Percentiles rank a stretch among this genome's conserved stretches.
phyloP scores from a whole-genome alignment of 2,888 invertebrate genomes.

The Belgica antarctica region DNA sequence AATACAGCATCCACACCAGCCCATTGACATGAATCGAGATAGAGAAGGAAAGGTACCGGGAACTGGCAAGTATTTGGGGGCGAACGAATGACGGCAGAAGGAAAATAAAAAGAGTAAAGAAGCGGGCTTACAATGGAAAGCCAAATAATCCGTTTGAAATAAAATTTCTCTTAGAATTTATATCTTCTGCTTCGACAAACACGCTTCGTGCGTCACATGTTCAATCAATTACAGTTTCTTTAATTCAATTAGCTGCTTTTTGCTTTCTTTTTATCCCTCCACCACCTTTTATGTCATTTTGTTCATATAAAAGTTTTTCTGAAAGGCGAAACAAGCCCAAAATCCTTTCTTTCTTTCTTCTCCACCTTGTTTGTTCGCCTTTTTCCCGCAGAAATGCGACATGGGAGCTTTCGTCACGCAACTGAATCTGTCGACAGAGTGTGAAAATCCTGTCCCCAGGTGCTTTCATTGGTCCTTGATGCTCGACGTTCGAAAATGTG shows the following conservation, averaged over 20 bases:
- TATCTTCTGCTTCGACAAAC: slow-evolving; percentile 23
- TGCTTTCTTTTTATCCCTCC: not conserved
- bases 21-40: not conserved
- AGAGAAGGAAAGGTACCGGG: too few species aligned
- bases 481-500: too few species aligned
- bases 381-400: too few species aligned
- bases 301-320: not conserved
- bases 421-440: not conserved
- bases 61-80: too few species aligned
- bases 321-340: not conserved
- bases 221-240: slow-evolving; percentile 40
- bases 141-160: slow-evolving; percentile 29
- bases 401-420: slow-evolving; percentile 6
- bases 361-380: too few species aligned
- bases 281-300: not conserved
- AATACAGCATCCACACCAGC: not conserved
- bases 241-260: slow-evolving; percentile 34
- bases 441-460: not conserved
- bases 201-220: slow-evolving; percentile 35
- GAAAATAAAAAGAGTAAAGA: not conserved
- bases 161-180: slow-evolving; percentile 36
- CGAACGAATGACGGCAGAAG: not conserved
- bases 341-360: not conserved
- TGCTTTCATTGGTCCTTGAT: not conserved
- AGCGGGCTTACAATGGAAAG: not conserved